These are phyloP conservation scores for Alectura lathami DNA, from an alignment of 2,113 vertebrate genomes.

Conservation along the genomic window DNA sequence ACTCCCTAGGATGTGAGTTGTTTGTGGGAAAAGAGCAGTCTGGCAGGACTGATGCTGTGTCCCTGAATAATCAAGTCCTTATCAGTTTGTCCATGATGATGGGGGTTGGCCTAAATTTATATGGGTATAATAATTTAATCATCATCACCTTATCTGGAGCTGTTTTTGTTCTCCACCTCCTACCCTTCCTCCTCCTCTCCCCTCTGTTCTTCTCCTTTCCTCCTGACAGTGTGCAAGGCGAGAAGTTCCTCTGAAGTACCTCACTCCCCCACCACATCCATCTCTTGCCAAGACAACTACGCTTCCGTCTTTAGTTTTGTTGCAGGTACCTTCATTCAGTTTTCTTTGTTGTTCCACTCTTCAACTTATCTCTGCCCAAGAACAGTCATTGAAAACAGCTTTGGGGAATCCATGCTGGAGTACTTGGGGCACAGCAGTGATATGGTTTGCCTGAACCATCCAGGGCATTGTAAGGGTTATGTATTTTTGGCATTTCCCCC, in stretches of 20 bases:
- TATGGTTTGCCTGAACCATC: not conserved
- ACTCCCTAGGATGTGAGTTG: fast-evolving
- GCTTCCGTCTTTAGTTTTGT: not conserved
- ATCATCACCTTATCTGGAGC: not conserved
- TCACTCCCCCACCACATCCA: not conserved
- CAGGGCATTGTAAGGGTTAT: not conserved
- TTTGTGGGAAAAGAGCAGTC: not conserved
- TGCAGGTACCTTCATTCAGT: not conserved
- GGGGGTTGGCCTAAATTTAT: not conserved
- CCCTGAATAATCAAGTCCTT: not conserved
- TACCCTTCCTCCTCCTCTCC: not conserved
- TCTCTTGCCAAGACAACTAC: not conserved
- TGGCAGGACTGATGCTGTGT: not conserved
- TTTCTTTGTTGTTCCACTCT: not conserved
- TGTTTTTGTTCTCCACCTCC: not conserved
- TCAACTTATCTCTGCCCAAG: not conserved
- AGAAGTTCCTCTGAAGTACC: not conserved
- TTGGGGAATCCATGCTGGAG: not conserved
- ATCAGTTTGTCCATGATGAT: not conserved
- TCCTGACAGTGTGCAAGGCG: not conserved
- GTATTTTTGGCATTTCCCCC: not conserved
- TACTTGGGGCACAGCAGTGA: not conserved
- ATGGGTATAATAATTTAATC: not conserved
- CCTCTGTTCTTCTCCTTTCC: not conserved
- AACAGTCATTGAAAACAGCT: not conserved